Evolutionary conservation across 2,888 invertebrate species (phyloP).

Genomic region (Callyntrura guangdongensis): DNA sequence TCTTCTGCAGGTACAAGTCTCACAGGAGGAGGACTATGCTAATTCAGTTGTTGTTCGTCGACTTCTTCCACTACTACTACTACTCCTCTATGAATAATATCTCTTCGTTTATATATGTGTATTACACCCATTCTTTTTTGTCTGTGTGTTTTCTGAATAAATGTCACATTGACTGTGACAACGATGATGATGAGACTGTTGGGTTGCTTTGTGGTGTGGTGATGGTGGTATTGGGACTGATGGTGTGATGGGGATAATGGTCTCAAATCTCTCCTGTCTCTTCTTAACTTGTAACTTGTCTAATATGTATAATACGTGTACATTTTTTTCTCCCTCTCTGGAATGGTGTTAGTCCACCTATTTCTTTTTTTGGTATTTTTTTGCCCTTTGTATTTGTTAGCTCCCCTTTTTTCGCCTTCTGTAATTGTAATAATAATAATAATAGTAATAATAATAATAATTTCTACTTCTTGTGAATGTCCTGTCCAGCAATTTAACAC

Average conservation of each 20-base stretch:
- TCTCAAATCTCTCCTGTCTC: constrained; percentile 2
- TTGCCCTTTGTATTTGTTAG: not conserved
- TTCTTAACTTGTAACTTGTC: constrained; percentile 21
- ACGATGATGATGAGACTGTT: constrained; percentile 34
- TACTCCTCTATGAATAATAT: too few relatives aligned
- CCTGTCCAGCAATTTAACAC: constrained; percentile 61
- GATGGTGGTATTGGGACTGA: constrained; percentile 47
- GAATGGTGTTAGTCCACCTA: not conserved
- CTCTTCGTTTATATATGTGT: not conserved
- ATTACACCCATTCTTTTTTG: constrained; percentile 7
- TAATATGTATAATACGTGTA: not conserved
- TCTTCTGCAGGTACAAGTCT: constrained; percentile 48
- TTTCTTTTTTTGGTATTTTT: constrained; percentile 22
- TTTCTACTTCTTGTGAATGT: constrained; percentile 46
- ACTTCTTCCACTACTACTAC: too few relatives aligned
- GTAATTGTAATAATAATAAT: not conserved
- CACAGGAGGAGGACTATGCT: constrained; percentile 47
- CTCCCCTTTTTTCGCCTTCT: constrained; percentile 1
- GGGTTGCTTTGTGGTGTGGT: constrained; percentile 14
- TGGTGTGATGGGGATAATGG: constrained; percentile 64
- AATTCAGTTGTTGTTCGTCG: constrained; percentile 36
- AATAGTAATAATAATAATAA: constrained; percentile 6
- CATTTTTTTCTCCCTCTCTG: not conserved
- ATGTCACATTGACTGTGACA: constrained; percentile 51
- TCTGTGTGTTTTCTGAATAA: constrained; percentile 19